Percentiles rank a stretch among this genome's conserved stretches.
These are phyloP conservation scores for Trachythela sp. DNA, from an alignment of 64 coral and sea anemone species.

Conservation along the genomic window DNA sequence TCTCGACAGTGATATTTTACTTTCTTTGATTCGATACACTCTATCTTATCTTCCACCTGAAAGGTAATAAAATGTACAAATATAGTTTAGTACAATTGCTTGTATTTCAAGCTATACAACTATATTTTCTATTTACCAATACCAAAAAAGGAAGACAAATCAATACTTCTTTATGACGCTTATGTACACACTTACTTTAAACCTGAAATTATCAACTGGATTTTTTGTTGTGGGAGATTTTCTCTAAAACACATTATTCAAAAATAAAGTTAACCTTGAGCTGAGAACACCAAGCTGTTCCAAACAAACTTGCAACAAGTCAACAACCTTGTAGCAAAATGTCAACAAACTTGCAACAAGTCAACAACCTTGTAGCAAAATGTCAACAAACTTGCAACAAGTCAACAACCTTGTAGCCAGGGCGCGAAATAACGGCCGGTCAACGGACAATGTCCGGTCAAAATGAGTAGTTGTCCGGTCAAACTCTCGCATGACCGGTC, in stretches of 20 bases:
- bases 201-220: slow-evolving; percentile 22
- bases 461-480: too few relatives aligned
- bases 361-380: too few relatives aligned
- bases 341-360: too few relatives aligned
- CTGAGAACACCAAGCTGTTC: neutral
- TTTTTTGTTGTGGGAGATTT: neutral
- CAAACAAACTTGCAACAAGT: too few relatives aligned
- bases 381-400: too few relatives aligned
- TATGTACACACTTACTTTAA: neutral
- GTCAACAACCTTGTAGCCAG: too few relatives aligned
- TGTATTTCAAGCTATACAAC: too few relatives aligned
- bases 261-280: neutral
- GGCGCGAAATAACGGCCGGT: too few relatives aligned
- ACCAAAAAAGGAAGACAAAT: neutral
- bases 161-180: neutral
- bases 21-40: slow-evolving; percentile 82
- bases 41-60: slow-evolving; percentile 83
- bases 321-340: too few relatives aligned
- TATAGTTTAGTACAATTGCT: too few relatives aligned
- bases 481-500: too few relatives aligned
- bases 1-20: slow-evolving; percentile 77
- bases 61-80: neutral
- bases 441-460: too few relatives aligned
- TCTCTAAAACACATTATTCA: neutral
- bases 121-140: neutral